These are phyloP conservation scores for Kradibia gibbosae DNA, from an alignment of 1,140 invertebrate species.

Conservation along the genomic window DNA sequence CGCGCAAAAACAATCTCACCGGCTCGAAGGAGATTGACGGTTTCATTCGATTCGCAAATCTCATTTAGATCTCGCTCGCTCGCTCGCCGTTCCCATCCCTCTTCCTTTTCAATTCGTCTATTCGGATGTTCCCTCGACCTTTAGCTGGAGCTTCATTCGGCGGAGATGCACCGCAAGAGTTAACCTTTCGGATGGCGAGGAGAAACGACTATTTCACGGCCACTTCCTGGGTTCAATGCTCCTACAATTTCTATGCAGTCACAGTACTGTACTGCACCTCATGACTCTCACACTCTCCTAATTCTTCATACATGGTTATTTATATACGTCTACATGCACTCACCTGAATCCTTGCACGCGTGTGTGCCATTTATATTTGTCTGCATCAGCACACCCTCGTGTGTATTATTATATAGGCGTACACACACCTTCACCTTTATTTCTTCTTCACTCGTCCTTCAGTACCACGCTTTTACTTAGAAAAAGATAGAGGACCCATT, in stretches of 20 bases:
- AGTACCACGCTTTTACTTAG: background rate
- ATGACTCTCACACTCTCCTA: constrained; percentile 14
- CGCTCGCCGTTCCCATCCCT: background rate
- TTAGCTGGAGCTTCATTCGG: background rate
- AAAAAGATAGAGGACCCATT: constrained; percentile 1
- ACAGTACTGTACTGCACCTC: constrained; percentile 27
- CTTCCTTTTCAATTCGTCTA: constrained; percentile 40
- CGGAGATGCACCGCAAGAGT: constrained; percentile 61
- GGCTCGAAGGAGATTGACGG: background rate
- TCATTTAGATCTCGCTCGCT: constrained; percentile 32
- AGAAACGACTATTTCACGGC: constrained; percentile 69
- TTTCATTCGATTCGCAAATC: constrained; percentile 25
- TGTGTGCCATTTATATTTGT: background rate
- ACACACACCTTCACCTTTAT: constrained; percentile 38
- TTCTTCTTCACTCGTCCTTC: constrained; percentile 43
- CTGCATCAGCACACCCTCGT: background rate
- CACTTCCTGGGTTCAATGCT: constrained; percentile 71
- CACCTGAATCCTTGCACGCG: background rate
- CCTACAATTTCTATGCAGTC: constrained; percentile 66
- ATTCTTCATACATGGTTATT: too few species aligned
- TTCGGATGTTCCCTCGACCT: constrained; percentile 47
- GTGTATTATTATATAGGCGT: background rate
- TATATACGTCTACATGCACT: constrained; percentile 29
- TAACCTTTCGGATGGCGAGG: constrained; percentile 62
- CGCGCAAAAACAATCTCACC: constrained; percentile 1